Conservation (phyloP, 2,888 invertebrate species). For the Eudemis profundana region DNA sequence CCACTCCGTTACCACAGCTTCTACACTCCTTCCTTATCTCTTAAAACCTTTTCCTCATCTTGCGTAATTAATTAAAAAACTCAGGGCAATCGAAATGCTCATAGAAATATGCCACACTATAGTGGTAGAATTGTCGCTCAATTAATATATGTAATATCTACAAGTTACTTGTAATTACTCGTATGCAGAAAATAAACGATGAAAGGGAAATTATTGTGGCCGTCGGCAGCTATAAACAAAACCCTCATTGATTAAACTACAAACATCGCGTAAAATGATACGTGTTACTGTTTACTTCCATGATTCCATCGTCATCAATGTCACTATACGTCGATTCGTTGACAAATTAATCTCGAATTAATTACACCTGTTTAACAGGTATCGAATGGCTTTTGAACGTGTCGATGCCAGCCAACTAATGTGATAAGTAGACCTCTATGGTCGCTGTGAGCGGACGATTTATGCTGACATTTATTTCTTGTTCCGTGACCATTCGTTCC, state of each 20-base stretch:
- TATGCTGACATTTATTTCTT: conserved; percentile 14
- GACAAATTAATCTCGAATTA: conserved; percentile 38
- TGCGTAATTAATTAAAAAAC: too few relatives aligned
- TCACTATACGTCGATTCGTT: conserved; percentile 23
- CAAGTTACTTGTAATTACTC: too few relatives aligned
- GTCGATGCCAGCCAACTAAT: conserved; percentile 2
- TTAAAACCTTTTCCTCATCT: too few relatives aligned
- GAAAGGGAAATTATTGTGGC: not conserved
- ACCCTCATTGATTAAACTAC: not conserved
- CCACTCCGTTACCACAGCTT: too few relatives aligned
- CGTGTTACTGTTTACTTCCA: conserved; percentile 1
- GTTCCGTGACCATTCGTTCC: not conserved
- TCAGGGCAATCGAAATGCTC: too few relatives aligned
- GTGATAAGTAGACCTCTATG: conserved; percentile 19
- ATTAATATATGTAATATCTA: too few relatives aligned
- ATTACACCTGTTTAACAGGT: conserved; percentile 24
- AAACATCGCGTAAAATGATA: conserved; percentile 11
- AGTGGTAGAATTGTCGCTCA: too few relatives aligned
- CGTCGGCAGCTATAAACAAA: not conserved
- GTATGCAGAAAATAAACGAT: not conserved
- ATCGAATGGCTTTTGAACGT: conserved; percentile 16
- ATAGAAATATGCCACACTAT: too few relatives aligned
- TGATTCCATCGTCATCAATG: conserved; percentile 28
- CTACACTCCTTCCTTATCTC: too few relatives aligned
- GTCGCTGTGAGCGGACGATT: conserved; percentile 6